Evolutionary conservation across 2,797 vertebrate species (phyloP).

Genomic region (Oryzias dopingdopingensis): DNA sequence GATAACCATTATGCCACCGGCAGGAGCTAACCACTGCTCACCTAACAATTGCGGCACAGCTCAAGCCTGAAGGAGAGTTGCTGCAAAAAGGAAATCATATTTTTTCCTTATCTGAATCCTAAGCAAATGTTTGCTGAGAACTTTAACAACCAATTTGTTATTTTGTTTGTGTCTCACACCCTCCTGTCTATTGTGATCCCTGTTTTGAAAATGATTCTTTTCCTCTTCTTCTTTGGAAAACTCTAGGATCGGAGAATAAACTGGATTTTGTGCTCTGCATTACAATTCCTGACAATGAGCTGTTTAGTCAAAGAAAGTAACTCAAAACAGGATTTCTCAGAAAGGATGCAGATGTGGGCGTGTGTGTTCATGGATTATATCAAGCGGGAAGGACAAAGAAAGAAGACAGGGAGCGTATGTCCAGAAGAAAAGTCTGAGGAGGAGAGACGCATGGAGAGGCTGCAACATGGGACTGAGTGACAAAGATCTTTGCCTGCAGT

Average conservation of each 20-base stretch:
- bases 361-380: slow-evolving; percentile 13
- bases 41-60: not conserved
- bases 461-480: slow-evolving; percentile 35
- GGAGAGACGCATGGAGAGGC: slow-evolving; percentile 27
- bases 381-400: slow-evolving; percentile 25
- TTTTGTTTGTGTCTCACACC: not conserved
- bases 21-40: not conserved
- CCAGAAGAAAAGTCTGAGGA: slow-evolving; percentile 18
- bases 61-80: not conserved
- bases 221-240: too few species aligned
- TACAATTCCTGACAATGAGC: not conserved
- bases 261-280: too few species aligned
- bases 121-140: not conserved
- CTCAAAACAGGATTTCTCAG: not conserved
- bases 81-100: too few species aligned
- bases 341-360: slow-evolving; percentile 5
- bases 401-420: slow-evolving; percentile 11
- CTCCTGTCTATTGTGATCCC: too few species aligned
- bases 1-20: not conserved
- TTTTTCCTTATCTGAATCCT: not conserved
- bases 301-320: not conserved
- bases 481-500: slow-evolving; percentile 53
- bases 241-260: too few species aligned
- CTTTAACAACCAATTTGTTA: not conserved
- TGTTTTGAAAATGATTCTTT: too few species aligned